Conservation (phyloP, 1,140 invertebrate species). For the Hyles vespertilio region DNA sequence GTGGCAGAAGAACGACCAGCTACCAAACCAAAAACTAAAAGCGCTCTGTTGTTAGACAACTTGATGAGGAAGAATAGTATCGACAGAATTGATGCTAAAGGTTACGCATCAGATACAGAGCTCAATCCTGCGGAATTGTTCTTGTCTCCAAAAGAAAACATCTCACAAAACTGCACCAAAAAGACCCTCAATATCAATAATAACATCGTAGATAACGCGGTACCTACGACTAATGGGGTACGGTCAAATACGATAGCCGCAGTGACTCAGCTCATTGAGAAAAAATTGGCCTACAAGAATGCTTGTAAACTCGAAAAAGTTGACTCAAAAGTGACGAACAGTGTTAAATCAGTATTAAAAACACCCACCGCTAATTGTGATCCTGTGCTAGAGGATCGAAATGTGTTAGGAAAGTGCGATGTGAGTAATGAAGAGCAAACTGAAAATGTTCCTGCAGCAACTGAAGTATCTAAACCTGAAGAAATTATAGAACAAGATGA, state of each 20-base stretch:
- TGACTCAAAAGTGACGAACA: conserved; percentile 60
- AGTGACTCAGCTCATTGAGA: conserved; percentile 56
- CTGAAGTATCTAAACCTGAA: conserved; percentile 3
- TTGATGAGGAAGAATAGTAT: conserved; percentile 76
- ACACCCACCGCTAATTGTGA: conserved; percentile 44
- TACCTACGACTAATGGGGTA: conserved; percentile 41
- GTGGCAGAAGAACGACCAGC: conserved; percentile 41
- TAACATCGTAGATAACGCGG: conserved; percentile 72
- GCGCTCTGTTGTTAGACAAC: conserved; percentile 72
- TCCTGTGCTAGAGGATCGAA: conserved; percentile 36
- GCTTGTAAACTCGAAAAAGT: conserved; percentile 57
- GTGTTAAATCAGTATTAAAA: conserved; percentile 64
- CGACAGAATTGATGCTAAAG: conserved; percentile 64
- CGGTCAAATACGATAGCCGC: conserved; percentile 63
- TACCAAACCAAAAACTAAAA: conserved; percentile 68
- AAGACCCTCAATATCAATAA: conserved; percentile 72
- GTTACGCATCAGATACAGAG: conserved; percentile 49
- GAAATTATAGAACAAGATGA: conserved; percentile 4
- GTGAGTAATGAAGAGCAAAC: conserved; percentile 19
- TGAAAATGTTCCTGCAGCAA: conserved; percentile 1
- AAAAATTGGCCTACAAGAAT: conserved; percentile 61
- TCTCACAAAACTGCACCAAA: conserved; percentile 46
- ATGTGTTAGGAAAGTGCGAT: conserved; percentile 26
- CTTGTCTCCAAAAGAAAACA: conserved; percentile 50
- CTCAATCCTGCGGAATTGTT: conserved; percentile 67